Evolutionary conservation across 2,888 invertebrate genomes (phyloP), one percentile per base, ranked within the genome.

Genomic region (Pilophorus perplexus): DNA sequence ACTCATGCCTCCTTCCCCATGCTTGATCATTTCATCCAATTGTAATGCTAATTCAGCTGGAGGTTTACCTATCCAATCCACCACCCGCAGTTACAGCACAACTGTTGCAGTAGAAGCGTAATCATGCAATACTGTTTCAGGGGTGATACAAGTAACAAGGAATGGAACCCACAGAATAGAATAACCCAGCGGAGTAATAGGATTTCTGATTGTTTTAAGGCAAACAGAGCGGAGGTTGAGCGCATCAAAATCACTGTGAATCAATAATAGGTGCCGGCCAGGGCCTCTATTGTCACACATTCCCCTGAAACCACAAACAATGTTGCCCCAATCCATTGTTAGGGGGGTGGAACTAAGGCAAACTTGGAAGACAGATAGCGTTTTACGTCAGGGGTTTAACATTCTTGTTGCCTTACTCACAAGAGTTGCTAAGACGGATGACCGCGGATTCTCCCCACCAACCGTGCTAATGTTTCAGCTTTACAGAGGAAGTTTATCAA

Each of bases 361-460:
- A 62, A 62, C 62, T 62, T 62, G 44, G 62, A 62, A 62, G 62
- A 62, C 62, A 33, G 62, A 62, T 62, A 62, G 62, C 46, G 46
- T 62, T 62, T 62, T 62, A 62, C 62, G 46, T 62, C 46, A 28
- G 46, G 48, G 20, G 46, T 46, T 62, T 27, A 62, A 62, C 46
- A 62, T 62, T 62, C 62, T 62, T 62, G 62, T 62, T 62, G 62
- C 38, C 46, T 46, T 28, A 20, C 62, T 12, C 4, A 14, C 62
- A 28, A 33, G 46, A 44, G 62, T 62, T 62, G 28, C 44, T 25
- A 62, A 62, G 62, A 62, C 46, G 46, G 62, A 62, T 33, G 46
- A 62, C 62, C 62, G 44, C 28, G 46, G 27, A 60, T 60, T 60
- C 28, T 50, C 50, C 50, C 14, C 20, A 5, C 46, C n/a, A 2